Percentiles rank a stretch among this genome's conserved stretches.
phyloP scores from a whole-genome alignment of 2,888 invertebrate species.

The Abscondita cerata region DNA sequence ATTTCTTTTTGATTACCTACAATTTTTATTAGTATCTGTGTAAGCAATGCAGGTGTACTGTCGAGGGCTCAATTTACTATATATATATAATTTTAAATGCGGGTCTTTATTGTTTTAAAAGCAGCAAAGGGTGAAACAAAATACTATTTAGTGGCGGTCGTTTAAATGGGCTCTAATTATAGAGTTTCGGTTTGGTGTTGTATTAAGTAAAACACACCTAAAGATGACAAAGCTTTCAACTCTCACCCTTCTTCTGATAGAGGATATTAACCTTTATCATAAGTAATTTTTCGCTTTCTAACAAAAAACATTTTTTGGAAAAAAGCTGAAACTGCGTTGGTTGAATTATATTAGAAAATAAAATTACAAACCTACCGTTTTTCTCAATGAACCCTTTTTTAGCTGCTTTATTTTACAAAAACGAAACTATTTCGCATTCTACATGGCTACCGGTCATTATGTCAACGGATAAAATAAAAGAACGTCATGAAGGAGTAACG shows the following conservation, averaged over 20 bases:
- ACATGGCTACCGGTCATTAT: no score
- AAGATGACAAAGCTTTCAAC: conserved; percentile 11
- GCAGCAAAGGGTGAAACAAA: conserved; percentile 29
- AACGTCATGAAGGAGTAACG: not conserved
- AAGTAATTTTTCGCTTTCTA: no score
- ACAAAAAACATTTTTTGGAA: no score
- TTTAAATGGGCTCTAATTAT: conserved; percentile 39
- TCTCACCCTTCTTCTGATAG: not conserved
- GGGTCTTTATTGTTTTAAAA: conserved; percentile 33
- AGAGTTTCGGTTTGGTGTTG: conserved; percentile 12
- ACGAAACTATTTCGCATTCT: no score
- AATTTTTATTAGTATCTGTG: not conserved
- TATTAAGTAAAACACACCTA: conserved; percentile 5
- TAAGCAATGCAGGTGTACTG: conserved; percentile 3
- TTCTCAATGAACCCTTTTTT: no score
- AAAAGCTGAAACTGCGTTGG: no score
- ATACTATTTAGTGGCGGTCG: conserved; percentile 28
- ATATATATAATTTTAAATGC: not conserved
- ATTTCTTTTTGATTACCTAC: no score
- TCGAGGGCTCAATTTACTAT: conserved; percentile 1
- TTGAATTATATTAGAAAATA: no score
- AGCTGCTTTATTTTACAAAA: no score
- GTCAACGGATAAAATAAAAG: no score
- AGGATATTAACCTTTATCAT: not conserved
- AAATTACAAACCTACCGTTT: no score